Conservation (phyloP, 2,888 invertebrate species). For the Metalampra italica region DNA sequence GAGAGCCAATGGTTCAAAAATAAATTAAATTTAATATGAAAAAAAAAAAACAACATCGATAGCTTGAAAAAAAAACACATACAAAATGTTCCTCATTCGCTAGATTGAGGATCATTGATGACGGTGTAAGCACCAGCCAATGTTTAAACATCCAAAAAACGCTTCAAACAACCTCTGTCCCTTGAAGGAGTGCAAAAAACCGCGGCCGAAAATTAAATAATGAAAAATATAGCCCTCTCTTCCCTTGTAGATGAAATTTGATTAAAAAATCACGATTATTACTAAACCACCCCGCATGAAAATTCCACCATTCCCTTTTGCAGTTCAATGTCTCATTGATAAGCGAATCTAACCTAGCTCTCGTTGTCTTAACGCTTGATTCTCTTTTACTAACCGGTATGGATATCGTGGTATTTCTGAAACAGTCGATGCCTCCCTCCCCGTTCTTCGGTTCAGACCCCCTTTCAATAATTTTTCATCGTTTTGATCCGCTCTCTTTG, state of each 20-base stretch:
- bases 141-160: slow-evolving; percentile 57
- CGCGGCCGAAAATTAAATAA: slow-evolving; percentile 76
- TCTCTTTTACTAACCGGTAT: slow-evolving; percentile 20
- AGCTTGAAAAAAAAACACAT: no score
- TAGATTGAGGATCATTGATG: no score
- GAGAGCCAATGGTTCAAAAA: no score
- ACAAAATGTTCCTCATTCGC: no score
- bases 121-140: slow-evolving; percentile 35
- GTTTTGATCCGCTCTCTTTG: slow-evolving; percentile 74
- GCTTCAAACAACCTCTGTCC: slow-evolving; percentile 68
- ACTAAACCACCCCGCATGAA: slow-evolving; percentile 60
- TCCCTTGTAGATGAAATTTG: slow-evolving; percentile 78
- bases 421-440: slow-evolving; percentile 64
- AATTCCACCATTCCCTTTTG: slow-evolving; percentile 34
- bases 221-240: slow-evolving; percentile 77
- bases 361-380: slow-evolving; percentile 17
- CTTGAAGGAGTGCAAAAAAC: slow-evolving; percentile 67
- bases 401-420: slow-evolving; percentile 44
- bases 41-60: no score
- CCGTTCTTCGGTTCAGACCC: slow-evolving; percentile 52
- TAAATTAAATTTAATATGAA: no score
- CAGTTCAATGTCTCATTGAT: background rate
- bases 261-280: slow-evolving; percentile 81
- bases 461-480: slow-evolving; percentile 79
- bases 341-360: background rate